Evolutionary conservation across 2,888 invertebrate genomes (phyloP).

Genomic region (Euzetes globulus): DNA sequence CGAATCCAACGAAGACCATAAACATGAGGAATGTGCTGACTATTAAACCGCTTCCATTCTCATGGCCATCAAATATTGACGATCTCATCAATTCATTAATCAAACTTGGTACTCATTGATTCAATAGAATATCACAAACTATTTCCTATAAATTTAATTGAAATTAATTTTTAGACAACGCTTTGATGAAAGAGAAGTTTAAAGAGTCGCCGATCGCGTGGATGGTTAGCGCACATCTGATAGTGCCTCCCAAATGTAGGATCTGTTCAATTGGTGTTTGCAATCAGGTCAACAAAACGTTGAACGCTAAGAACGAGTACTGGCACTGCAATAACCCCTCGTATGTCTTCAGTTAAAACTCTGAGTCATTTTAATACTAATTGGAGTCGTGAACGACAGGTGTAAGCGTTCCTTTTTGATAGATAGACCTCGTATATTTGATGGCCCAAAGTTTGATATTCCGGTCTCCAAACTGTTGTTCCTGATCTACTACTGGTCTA

Average conservation of each 20-base stretch:
- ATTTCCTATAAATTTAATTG: background rate
- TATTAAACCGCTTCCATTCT: constrained; percentile 7
- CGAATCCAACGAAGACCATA: background rate
- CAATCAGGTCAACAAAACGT: background rate
- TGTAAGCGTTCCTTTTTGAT: background rate
- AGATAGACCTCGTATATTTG: background rate
- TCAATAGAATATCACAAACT: background rate
- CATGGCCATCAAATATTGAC: constrained; percentile 18
- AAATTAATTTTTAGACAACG: constrained; percentile 13
- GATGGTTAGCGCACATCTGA: background rate
- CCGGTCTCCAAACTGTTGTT: constrained; percentile 1
- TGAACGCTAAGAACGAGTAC: background rate
- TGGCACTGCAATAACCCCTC: background rate
- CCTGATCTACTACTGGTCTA: constrained; percentile 16
- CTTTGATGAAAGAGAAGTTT: constrained; percentile 24
- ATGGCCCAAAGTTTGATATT: background rate
- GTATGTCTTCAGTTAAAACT: background rate
- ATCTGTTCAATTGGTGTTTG: background rate
- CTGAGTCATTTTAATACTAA: background rate
- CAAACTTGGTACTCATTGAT: background rate
- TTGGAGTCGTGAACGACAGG: background rate
- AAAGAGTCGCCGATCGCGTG: constrained; percentile 14
- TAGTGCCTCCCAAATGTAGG: background rate
- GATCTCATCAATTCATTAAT: constrained; percentile 9
- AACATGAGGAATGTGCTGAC: constrained; percentile 7